phyloP scores from a whole-genome alignment of 1,140 invertebrate species.

The Drosophila pallidifrons region DNA sequence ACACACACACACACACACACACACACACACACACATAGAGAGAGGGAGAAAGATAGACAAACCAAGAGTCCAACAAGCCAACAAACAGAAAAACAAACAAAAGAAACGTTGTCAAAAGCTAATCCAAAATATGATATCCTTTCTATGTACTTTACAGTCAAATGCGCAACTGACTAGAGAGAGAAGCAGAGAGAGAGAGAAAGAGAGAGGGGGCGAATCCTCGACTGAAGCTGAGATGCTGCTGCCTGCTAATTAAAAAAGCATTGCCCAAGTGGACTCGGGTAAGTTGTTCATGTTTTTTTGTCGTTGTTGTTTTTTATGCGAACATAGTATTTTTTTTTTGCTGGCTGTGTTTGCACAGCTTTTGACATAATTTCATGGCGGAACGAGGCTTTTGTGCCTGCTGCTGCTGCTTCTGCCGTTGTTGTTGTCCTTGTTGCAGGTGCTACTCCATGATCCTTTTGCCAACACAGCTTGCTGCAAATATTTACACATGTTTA shows the following conservation, averaged over 20 bases:
- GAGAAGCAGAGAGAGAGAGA: neutral
- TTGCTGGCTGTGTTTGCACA: slow-evolving; percentile 54
- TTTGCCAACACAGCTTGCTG: slow-evolving; percentile 20
- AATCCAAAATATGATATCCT: slow-evolving; percentile 56
- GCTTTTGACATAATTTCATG: slow-evolving; percentile 68
- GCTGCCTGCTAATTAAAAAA: slow-evolving; percentile 49
- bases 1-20: neutral
- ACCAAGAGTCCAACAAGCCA: neutral
- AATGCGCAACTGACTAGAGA: slow-evolving; percentile 42
- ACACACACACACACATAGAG: too few species aligned
- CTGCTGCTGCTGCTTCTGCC: neutral
- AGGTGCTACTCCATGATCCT: slow-evolving; percentile 47
- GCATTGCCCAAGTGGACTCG: slow-evolving; percentile 31
- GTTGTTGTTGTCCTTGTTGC: slow-evolving; percentile 30
- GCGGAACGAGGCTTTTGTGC: slow-evolving; percentile 17
- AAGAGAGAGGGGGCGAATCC: neutral
- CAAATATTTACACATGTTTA: slow-evolving; percentile 82
- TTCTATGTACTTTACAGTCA: slow-evolving; percentile 42
- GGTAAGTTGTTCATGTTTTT: slow-evolving; percentile 40
- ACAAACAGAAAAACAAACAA: slow-evolving; percentile 10
- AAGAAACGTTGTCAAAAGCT: slow-evolving; percentile 46
- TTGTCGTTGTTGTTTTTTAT: neutral
- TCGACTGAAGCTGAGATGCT: slow-evolving; percentile 10
- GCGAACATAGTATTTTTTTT: slow-evolving; percentile 5
- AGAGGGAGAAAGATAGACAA: neutral